Evolutionary conservation across 2,797 vertebrate species (phyloP), one percentile per base, ranked within the genome.

Genomic region (Microctenopoma stevenorrisi): DNA sequence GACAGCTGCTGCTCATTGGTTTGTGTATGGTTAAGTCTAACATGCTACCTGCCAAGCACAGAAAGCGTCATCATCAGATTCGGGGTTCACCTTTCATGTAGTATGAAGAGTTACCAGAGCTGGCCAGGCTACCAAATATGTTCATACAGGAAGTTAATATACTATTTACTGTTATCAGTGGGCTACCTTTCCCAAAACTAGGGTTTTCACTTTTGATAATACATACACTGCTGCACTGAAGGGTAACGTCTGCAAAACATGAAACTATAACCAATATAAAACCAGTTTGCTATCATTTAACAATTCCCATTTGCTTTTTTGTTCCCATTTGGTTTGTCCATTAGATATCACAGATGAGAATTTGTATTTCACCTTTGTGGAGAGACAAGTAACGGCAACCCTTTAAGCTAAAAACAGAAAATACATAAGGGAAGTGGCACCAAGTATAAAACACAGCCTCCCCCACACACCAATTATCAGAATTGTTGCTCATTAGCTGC

Each of bases 341-440:
- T 58, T 33, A 44, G 15, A 15, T 10, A 38, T 12, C 12, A 5
- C 11, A 38, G 11, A 4, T 38, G 11, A 38, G 11, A 38, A 38
- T 38, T 11, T 38, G 37, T 38, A 11, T 67, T 64, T 66, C 18
- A 56, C n/a, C 26, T 57, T 64, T 62, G 43, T 4, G 44, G n/a
- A 5, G n/a, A 28, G 9, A 9, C 7, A 15, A 3, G 37, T 13
- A 37, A 65, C 43, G 14, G 33, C 47, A 62, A 37, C 13, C 22
- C 7, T 18, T 26, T 55, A 18, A 73, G 38, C 1, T n/a, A 49
- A 67, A 28, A 59, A 50, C 42, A 60, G 4, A 52, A 33, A 12
- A 7, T 12, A 50, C 4, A 11, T 3, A 14, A n/a, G 0, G 14
- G 4, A 28, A 9, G 7, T 35, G 7, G 33, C 33, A 8, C 33